phyloP scores from a whole-genome alignment of 2,888 invertebrate genomes.

The Lasioglossum vierecki region DNA sequence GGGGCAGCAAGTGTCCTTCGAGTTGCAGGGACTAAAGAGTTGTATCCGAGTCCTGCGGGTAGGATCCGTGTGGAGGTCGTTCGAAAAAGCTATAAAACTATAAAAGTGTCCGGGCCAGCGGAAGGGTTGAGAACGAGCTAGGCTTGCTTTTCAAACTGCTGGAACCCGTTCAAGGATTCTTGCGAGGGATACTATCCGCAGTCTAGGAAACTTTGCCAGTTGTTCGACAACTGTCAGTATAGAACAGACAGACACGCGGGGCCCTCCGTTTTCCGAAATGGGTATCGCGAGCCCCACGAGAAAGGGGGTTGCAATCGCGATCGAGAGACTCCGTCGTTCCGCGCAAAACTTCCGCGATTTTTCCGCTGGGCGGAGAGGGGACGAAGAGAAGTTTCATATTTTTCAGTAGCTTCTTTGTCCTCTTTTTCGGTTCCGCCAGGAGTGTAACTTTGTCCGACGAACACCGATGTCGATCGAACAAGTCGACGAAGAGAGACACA shows the following conservation, averaged over 20 bases:
- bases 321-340: neutral
- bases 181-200: slow-evolving; percentile 23
- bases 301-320: neutral
- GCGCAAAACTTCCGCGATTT: neutral
- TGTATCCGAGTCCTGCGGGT: slow-evolving; percentile 39
- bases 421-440: neutral
- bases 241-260: slow-evolving; percentile 15
- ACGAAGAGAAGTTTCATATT: slow-evolving; percentile 2
- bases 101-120: slow-evolving; percentile 71
- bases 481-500: neutral
- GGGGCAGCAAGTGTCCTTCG: slow-evolving; percentile 47
- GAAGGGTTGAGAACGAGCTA: slow-evolving; percentile 72
- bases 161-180: slow-evolving; percentile 36
- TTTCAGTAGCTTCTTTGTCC: neutral
- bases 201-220: slow-evolving; percentile 26
- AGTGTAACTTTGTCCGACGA: neutral
- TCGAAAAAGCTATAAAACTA: slow-evolving; percentile 74
- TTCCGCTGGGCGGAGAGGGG: neutral
- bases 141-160: slow-evolving; percentile 41
- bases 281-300: neutral
- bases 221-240: slow-evolving; percentile 19
- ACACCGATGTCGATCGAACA: neutral
- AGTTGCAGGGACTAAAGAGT: slow-evolving; percentile 46
- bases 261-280: neutral
- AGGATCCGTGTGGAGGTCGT: slow-evolving; percentile 27